Evolutionary conservation across 2,797 vertebrate genomes (phyloP).

Genomic region (Acomys russatus): DNA sequence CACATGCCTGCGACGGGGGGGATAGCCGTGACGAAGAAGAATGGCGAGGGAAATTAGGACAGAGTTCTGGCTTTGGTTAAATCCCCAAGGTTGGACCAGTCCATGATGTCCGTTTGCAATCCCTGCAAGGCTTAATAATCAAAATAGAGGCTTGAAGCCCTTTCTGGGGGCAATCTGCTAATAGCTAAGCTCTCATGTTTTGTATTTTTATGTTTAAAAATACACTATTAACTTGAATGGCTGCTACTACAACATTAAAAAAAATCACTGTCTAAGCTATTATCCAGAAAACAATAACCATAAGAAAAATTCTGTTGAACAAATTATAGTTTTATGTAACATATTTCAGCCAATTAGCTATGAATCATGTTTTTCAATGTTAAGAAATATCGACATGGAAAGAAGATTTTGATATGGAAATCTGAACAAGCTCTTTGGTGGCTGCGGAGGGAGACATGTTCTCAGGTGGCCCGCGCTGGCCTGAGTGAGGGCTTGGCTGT

Average conservation of each 20-base stretch:
- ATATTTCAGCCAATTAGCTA: background rate
- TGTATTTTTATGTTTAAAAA: conserved; percentile 56
- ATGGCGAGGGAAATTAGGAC: conserved; percentile 58
- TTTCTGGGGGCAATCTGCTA: conserved; percentile 38
- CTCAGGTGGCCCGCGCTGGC: background rate
- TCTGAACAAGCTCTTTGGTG: background rate
- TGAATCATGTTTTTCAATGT: background rate
- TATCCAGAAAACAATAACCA: background rate
- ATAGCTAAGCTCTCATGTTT: conserved; percentile 53
- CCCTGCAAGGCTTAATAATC: conserved; percentile 46
- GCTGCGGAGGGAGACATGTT: background rate
- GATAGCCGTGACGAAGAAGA: conserved; percentile 42
- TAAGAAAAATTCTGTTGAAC: background rate
- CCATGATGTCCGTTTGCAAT: conserved; percentile 48
- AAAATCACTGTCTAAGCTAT: conserved; percentile 13
- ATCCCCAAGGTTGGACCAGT: conserved; percentile 75
- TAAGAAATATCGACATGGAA: background rate
- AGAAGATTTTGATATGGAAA: background rate
- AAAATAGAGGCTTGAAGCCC: conserved; percentile 1
- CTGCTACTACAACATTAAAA: background rate
- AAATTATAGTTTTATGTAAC: rapidly evolving
- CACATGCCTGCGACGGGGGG: conserved; percentile 24
- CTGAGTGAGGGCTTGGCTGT: background rate
- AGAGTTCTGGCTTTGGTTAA: conserved; percentile 70
- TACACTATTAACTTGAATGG: conserved; percentile 31